Percentiles rank a stretch among this genome's conserved stretches.
phyloP scores from a whole-genome alignment of 2,113 vertebrate species.

The Dasyurus viverrinus region DNA sequence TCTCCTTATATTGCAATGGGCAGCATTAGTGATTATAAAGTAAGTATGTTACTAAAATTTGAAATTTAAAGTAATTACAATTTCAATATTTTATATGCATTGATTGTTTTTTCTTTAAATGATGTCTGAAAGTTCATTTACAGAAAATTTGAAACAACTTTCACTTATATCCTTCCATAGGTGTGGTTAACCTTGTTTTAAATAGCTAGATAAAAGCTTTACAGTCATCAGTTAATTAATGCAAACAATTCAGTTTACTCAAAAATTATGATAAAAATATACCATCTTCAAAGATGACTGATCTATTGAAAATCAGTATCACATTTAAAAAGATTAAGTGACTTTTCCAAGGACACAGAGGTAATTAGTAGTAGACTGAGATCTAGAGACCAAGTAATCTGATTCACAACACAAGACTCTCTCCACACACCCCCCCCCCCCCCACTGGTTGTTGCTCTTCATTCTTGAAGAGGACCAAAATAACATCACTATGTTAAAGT shows the following conservation, averaged over 20 bases:
- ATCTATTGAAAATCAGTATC: not conserved
- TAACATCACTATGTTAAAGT: too few species aligned
- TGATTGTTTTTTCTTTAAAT: not conserved
- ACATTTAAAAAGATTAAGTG: not conserved
- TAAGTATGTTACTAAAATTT: conserved; percentile 62
- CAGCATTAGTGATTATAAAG: conserved; percentile 89
- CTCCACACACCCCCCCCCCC: too few species aligned
- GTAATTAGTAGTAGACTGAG: not conserved
- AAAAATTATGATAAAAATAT: not conserved
- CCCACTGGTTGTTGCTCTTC: too few species aligned
- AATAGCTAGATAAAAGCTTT: not conserved
- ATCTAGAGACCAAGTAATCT: not conserved
- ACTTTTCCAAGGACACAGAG: not conserved
- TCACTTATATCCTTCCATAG: not conserved
- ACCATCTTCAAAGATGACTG: not conserved
- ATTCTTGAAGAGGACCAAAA: too few species aligned
- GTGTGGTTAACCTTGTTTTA: not conserved
- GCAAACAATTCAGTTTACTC: not conserved
- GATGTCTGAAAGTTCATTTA: not conserved
- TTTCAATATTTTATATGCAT: not conserved
- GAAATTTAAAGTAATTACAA: not conserved
- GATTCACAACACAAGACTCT: not conserved
- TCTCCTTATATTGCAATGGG: conserved; percentile 91
- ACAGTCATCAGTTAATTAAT: not conserved
- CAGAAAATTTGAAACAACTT: not conserved